Evolutionary conservation across 35 echinoderm and acorn worm genomes (phyloP).

Genomic region (Amphiura filiformis): DNA sequence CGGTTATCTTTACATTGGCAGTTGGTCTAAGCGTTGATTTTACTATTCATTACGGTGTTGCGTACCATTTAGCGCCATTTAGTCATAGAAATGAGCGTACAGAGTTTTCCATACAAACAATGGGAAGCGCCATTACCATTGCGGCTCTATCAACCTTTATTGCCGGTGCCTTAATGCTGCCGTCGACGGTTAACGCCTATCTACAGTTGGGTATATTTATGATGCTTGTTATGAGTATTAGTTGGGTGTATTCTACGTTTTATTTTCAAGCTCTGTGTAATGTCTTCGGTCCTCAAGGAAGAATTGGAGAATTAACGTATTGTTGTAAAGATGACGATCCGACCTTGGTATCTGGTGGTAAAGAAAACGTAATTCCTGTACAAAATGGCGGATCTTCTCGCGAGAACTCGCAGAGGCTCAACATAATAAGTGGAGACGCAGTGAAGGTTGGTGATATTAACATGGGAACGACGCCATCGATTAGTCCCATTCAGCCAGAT

Average conservation of each 20-base stretch:
- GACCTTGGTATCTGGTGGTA: neutral
- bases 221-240: slow-evolving; percentile 72
- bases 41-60: slow-evolving; percentile 90
- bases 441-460: neutral
- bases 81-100: slow-evolving; percentile 34
- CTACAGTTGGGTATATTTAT: slow-evolving; percentile 71
- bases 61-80: slow-evolving; percentile 61
- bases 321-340: neutral
- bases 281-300: slow-evolving; percentile 63
- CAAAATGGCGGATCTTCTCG: neutral
- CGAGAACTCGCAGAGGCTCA: neutral
- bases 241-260: slow-evolving; percentile 83
- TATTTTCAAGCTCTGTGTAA: slow-evolving; percentile 77
- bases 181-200: slow-evolving; percentile 62
- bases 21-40: slow-evolving; percentile 92
- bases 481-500: no score
- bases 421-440: neutral
- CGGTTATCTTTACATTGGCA: slow-evolving; percentile 74
- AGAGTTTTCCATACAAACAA: slow-evolving; percentile 48
- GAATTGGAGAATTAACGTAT: neutral
- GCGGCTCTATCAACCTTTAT: slow-evolving; percentile 87
- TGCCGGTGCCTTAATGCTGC: slow-evolving; percentile 81
- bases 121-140: slow-evolving; percentile 72
- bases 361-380: neutral
- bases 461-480: neutral